Base-by-base conservation (phyloP, 92 coral and sea anemone species). In the Zoanthus solanderi region DNA sequence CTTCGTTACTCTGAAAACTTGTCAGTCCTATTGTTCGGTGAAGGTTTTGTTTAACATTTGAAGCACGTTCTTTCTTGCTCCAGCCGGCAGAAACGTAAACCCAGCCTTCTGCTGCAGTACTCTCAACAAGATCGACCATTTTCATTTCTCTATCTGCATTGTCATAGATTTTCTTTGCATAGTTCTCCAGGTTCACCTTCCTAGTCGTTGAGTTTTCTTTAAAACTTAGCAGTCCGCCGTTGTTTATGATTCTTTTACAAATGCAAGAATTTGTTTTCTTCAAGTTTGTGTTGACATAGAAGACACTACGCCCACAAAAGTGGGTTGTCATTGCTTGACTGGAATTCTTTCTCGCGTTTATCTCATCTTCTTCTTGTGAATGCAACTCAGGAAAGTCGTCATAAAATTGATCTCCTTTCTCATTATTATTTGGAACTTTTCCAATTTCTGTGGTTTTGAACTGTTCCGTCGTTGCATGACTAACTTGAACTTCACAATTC, bases 141-240 rank as follows among this genome's bases (percentile, higher is more conserved):
- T 57, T 75, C 6, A 17, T 46, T 28, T 75, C 79, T 18, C 79
- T 75, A 53, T 75, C 79, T 2, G 79, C 79, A 4, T 75, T 13
- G 29, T 42, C 29, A 53, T 75, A 75, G 1, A 75, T n/a, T 14
- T 53, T 29, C 58, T 23, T 47, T 15, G 34, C 17, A n/a, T 6
- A 14, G 18, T 30, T 57, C 1, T 75, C 60, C 13, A n/a, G 28
- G 14, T 7, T 45, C 3, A 6, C 76, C 1, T 32, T 45, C 17
- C 56, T 9, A 44, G 58, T 13, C 4, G 42, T 17, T 6, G 14
- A 29, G 37, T 46, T 75, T 75, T 13, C 5, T 9, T 23, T 75
- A 12, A 47, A 18, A 17, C 37, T 18, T 28, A 75, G 32, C 60
- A n/a, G 29, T 29, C 54, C 12, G 1, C 16, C 4, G 13, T 47